Conservation (phyloP, 2,113 vertebrate species). For the Hippocampus mohnikei region DNA sequence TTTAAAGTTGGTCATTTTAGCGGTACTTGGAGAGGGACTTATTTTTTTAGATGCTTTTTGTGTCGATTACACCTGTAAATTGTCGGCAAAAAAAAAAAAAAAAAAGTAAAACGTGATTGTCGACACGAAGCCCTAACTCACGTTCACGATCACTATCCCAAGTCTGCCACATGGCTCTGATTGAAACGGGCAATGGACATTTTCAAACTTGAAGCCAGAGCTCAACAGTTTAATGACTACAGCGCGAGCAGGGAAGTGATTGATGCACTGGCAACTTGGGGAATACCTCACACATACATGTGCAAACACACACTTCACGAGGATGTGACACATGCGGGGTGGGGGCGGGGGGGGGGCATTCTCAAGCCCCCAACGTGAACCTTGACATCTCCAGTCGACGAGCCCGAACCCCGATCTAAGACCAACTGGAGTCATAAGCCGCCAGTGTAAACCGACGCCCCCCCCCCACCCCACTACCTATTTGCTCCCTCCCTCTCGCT, state of each 20-base stretch:
- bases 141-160: too few species aligned
- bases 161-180: too few species aligned
- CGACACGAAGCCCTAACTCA: too few species aligned
- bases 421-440: background rate
- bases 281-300: conserved; percentile 4
- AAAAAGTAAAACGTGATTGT: too few species aligned
- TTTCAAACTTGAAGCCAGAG: background rate
- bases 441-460: background rate
- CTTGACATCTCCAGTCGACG: background rate
- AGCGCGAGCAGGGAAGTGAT: background rate
- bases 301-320: background rate
- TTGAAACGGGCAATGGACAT: background rate
- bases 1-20: too few species aligned
- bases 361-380: background rate
- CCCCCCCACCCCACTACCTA: too few species aligned
- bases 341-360: background rate
- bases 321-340: background rate
- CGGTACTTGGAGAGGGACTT: too few species aligned
- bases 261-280: background rate
- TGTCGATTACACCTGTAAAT: too few species aligned
- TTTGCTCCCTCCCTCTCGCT: too few species aligned
- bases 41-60: too few species aligned
- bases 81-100: too few species aligned
- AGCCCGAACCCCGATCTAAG: background rate
- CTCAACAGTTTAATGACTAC: background rate